Percentiles rank a stretch among this genome's conserved stretches.
Evolutionary conservation across 2,797 vertebrate genomes (phyloP).

Genomic region (Ambastaia sidthimunki): DNA sequence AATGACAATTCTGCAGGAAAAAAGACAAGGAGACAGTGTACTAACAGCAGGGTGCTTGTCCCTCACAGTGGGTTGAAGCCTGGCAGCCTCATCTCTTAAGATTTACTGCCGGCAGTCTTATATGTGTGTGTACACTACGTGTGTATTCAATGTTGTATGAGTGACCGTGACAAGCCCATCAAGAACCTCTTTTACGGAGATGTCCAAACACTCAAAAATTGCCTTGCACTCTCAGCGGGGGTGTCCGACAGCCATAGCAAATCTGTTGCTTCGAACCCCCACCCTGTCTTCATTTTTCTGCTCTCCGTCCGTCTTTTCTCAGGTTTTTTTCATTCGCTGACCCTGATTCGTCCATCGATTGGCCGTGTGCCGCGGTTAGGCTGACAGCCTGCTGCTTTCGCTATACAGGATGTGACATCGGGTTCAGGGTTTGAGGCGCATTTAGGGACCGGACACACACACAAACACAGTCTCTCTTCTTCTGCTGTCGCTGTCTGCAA

Average conservation of each 20-base stretch:
- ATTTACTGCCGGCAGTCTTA: slow-evolving; percentile 11
- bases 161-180: slow-evolving; percentile 28
- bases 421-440: slow-evolving; percentile 11
- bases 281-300: background rate
- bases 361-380: background rate
- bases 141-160: background rate
- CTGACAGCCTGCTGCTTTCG: slow-evolving; percentile 32
- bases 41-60: slow-evolving; percentile 54
- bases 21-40: slow-evolving; percentile 41
- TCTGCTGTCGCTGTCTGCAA: slow-evolving; percentile 25
- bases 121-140: background rate
- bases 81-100: slow-evolving; percentile 4
- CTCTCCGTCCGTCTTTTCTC: background rate
- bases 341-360: slow-evolving; percentile 45
- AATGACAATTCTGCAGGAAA: slow-evolving; percentile 16
- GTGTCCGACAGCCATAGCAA: background rate
- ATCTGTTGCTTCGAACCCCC: slow-evolving; percentile 11
- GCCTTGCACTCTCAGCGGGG: slow-evolving; percentile 16
- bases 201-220: slow-evolving; percentile 35
- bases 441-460: slow-evolving; percentile 1
- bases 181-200: slow-evolving; percentile 29
- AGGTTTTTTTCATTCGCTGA: slow-evolving; percentile 26
- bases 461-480: background rate
- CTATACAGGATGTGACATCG: slow-evolving; percentile 21
- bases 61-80: slow-evolving; percentile 44